Percentiles rank a stretch among this genome's conserved stretches.
Evolutionary conservation across 1,140 invertebrate genomes (phyloP).

Genomic region (Micrasema minimum): DNA sequence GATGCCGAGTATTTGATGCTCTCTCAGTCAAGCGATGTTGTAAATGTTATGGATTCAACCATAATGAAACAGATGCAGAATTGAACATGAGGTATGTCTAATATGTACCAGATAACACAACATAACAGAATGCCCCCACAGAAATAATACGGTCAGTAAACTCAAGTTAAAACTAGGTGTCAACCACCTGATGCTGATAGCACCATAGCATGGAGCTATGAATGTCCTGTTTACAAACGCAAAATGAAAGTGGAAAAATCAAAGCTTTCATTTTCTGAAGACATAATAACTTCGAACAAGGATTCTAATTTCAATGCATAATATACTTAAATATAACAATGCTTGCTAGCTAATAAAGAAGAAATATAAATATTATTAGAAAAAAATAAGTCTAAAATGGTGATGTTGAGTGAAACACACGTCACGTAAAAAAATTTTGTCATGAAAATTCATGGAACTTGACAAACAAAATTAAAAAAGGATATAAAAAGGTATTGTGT

Average conservation of each 20-base stretch:
- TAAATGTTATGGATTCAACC: constrained; percentile 2
- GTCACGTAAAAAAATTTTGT: not conserved
- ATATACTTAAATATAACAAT: constrained; percentile 6
- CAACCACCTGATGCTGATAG: no score
- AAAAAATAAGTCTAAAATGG: constrained; percentile 1
- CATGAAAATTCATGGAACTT: no score
- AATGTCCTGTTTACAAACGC: not conserved
- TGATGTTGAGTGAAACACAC: not conserved
- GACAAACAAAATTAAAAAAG: no score
- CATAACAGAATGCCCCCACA: not conserved
- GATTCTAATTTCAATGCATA: not conserved
- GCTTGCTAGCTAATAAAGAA: not conserved
- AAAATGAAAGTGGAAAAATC: not conserved
- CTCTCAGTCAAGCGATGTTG: not conserved
- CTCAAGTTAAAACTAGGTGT: not conserved
- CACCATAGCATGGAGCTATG: constrained; percentile 8
- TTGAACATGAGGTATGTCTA: not conserved
- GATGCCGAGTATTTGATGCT: constrained; percentile 1
- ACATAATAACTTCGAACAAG: no score
- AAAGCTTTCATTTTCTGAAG: not conserved
- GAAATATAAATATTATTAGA: not conserved
- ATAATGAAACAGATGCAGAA: constrained; percentile 4
- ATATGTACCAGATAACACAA: not conserved
- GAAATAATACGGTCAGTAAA: not conserved
- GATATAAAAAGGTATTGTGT: no score